Percentiles rank a stretch among this genome's conserved stretches.
Evolutionary conservation across 2,113 vertebrate species (phyloP).

Genomic region (Sceloporus undulatus): DNA sequence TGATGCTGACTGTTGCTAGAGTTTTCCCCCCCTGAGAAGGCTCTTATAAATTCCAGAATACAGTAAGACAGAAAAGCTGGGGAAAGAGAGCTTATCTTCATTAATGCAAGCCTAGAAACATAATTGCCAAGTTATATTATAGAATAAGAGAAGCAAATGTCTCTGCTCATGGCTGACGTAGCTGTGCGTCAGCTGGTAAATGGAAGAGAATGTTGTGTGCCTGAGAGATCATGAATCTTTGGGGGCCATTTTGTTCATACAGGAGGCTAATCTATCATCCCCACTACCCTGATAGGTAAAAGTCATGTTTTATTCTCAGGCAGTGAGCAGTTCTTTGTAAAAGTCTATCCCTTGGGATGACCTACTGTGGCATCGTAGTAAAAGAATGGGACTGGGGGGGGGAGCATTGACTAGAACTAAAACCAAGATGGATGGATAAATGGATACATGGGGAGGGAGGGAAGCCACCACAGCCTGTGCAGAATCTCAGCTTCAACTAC

Average conservation of each 20-base stretch:
- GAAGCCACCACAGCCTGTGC: background rate
- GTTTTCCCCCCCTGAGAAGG: background rate
- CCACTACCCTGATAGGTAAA: background rate
- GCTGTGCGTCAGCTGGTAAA: slow-evolving; percentile 1
- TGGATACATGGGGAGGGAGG: background rate
- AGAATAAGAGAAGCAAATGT: background rate
- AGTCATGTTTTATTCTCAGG: background rate
- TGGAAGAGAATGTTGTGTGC: background rate
- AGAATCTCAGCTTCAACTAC: background rate
- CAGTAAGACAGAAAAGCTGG: background rate
- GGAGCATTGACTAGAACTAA: background rate
- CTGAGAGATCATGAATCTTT: background rate
- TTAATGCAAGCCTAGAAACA: background rate
- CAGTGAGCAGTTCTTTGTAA: background rate
- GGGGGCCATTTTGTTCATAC: background rate
- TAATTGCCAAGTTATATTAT: slow-evolving; percentile 10
- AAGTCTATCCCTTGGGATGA: background rate
- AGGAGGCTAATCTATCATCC: background rate
- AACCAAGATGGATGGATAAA: background rate
- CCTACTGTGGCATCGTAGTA: background rate
- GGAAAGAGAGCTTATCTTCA: background rate
- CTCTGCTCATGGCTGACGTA: background rate
- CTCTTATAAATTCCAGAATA: background rate
- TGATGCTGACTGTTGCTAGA: background rate
- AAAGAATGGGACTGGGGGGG: background rate